Evolutionary conservation across 1,140 invertebrate genomes (phyloP).

Genomic region (Papilio polytes): DNA sequence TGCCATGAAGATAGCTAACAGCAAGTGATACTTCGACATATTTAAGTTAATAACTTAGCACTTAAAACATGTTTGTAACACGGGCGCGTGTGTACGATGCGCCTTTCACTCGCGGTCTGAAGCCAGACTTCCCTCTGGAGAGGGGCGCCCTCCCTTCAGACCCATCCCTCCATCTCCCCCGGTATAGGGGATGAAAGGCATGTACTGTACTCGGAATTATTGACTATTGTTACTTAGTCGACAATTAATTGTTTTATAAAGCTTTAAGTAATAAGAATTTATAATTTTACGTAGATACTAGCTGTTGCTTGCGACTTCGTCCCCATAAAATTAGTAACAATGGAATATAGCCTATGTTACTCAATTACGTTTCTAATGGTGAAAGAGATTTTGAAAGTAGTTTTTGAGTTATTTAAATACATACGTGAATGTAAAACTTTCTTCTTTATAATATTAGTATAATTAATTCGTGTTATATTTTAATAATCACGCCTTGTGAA

Average conservation of each 20-base stretch:
- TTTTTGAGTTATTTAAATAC: no score
- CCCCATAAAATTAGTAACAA: no score
- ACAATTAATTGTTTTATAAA: not conserved
- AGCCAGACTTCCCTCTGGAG: constrained; percentile 15
- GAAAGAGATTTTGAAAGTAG: no score
- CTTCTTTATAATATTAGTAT: no score
- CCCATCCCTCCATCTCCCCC: not conserved
- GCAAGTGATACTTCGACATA: constrained; percentile 24
- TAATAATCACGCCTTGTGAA: not conserved
- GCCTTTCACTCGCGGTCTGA: constrained; percentile 30
- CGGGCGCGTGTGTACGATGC: not conserved
- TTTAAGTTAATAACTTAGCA: constrained; percentile 19
- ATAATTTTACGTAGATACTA: not conserved
- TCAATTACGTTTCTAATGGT: no score
- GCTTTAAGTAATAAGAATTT: not conserved
- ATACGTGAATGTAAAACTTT: no score
- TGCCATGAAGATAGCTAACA: not conserved
- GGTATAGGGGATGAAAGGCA: constrained; percentile 19
- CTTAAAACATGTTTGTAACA: constrained; percentile 1
- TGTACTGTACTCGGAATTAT: constrained; percentile 20
- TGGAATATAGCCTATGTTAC: no score
- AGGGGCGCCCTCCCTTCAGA: not conserved
- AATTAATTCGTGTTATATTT: not conserved
- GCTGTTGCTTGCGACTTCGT: no score
- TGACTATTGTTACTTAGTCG: constrained; percentile 28